These are phyloP conservation scores for Sphyrna mokarran DNA, from an alignment of 2,113 vertebrate genomes.

Conservation along the genomic window DNA sequence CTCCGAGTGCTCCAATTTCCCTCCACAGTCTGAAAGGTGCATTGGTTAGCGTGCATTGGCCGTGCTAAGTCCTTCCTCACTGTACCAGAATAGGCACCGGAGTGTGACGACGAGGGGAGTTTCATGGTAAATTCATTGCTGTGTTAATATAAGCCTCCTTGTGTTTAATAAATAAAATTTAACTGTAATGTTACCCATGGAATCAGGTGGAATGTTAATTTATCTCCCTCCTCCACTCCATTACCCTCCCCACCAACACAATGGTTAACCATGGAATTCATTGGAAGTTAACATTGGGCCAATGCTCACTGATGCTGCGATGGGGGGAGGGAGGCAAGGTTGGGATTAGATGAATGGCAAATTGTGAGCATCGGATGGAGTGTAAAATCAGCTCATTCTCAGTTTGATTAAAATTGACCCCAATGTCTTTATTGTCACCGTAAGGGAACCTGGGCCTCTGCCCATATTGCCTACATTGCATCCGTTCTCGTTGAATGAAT, in stretches of 20 bases:
- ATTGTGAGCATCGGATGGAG: background rate
- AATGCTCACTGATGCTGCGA: background rate
- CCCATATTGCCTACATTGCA: background rate
- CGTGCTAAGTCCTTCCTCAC: too few relatives aligned
- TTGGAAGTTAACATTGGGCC: background rate
- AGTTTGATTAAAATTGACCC: background rate
- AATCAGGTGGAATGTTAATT: background rate
- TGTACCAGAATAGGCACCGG: too few relatives aligned
- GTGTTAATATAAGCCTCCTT: too few relatives aligned
- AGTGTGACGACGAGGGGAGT: too few relatives aligned
- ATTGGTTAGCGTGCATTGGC: too few relatives aligned
- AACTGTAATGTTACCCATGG: background rate
- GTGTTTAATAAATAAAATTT: too few relatives aligned
- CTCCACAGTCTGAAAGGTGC: too few relatives aligned
- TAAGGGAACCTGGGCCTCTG: background rate
- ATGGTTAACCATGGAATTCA: background rate
- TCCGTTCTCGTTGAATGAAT: background rate
- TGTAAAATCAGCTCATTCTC: background rate
- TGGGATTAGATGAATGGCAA: background rate
- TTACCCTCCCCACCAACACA: too few relatives aligned
- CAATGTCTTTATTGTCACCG: background rate
- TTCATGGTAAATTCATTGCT: too few relatives aligned
- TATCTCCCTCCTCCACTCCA: too few relatives aligned
- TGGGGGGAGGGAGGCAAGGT: too few relatives aligned
- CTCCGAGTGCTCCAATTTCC: too few relatives aligned